Conservation (phyloP, 2,797 vertebrate genomes). For the Cynopterus sphinx region DNA sequence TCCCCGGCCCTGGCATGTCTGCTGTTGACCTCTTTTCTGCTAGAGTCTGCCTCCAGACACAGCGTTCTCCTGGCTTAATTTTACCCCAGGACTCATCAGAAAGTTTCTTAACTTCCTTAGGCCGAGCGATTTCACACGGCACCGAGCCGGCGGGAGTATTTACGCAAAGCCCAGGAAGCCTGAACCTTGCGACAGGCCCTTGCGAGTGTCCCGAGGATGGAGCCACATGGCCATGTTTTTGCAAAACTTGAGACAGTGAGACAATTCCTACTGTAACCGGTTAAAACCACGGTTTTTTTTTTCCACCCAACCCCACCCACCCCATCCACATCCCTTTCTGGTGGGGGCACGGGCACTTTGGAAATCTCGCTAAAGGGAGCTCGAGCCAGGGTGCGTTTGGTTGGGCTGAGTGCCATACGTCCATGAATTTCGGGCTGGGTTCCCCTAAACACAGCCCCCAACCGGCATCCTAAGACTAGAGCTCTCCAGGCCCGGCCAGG, state of each 20-base stretch:
- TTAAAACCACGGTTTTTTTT: neutral
- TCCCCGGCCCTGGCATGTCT: neutral
- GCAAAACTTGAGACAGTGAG: neutral
- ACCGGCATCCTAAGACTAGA: neutral
- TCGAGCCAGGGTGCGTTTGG: neutral
- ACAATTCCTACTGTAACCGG: accelerated
- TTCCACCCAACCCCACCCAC: neutral
- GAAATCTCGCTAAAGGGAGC: neutral
- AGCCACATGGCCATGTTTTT: neutral
- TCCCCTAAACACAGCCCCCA: neutral
- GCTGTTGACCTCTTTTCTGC: neutral
- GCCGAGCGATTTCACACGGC: neutral
- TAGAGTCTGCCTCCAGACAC: neutral
- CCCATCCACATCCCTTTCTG: neutral
- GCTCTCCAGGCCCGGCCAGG: neutral
- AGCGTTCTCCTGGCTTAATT: neutral
- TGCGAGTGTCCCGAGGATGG: accelerated
- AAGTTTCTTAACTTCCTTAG: neutral
- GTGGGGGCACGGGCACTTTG: neutral
- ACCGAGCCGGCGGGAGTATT: neutral
- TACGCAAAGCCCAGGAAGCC: neutral
- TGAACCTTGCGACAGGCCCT: neutral
- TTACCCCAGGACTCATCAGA: neutral
- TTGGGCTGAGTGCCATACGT: neutral
- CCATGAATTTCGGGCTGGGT: neutral